Evolutionary conservation across 2,888 invertebrate genomes (phyloP).

Genomic region (Calephelis perditalis): DNA sequence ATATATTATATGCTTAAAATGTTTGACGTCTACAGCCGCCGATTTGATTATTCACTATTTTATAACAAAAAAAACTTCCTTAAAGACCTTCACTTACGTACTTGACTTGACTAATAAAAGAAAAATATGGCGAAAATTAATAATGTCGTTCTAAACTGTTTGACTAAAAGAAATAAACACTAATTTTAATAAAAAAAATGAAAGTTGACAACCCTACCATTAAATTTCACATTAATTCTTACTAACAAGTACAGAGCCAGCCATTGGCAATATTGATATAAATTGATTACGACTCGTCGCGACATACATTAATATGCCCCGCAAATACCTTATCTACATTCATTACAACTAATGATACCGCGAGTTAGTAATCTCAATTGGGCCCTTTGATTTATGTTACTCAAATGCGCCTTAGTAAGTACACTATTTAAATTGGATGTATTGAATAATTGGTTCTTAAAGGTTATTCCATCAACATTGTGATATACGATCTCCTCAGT

Average conservation of each 20-base stretch:
- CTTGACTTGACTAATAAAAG: no score
- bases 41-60: no score
- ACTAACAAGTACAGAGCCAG: constrained; percentile 62
- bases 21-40: no score
- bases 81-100: no score
- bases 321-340: constrained; percentile 66
- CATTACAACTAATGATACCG: constrained; percentile 56
- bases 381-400: constrained; percentile 38
- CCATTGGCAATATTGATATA: constrained; percentile 76
- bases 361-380: constrained; percentile 43
- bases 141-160: no score
- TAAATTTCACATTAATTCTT: constrained; percentile 68
- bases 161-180: no score
- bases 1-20: no score
- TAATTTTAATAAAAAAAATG: no score
- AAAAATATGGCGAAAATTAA: no score
- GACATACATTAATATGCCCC: constrained; percentile 64
- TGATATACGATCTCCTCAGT: no score
- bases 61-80: no score
- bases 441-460: constrained; percentile 4
- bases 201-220: constrained; percentile 49
- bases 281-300: constrained; percentile 72
- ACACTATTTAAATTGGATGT: constrained; percentile 11
- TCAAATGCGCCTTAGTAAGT: constrained; percentile 23
- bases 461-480: neutral